Evolutionary conservation across 2,888 invertebrate genomes (phyloP).

Genomic region (Orchesella flavescens): DNA sequence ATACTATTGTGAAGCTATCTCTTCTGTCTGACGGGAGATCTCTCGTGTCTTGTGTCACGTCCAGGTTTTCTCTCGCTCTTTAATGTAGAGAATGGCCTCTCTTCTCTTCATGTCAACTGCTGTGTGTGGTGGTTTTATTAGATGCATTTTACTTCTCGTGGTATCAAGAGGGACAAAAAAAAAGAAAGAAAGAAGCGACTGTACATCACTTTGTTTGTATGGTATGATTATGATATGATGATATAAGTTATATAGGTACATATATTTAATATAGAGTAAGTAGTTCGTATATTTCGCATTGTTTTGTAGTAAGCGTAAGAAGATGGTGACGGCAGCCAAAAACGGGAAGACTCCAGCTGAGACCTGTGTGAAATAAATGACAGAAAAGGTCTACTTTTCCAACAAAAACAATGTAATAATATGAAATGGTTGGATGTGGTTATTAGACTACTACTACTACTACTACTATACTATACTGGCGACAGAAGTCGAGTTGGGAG

Average conservation of each 20-base stretch:
- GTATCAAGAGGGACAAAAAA: slow-evolving; percentile 21
- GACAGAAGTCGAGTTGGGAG: slow-evolving; percentile 51
- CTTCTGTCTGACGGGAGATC: slow-evolving; percentile 59
- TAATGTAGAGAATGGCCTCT: slow-evolving; percentile 9
- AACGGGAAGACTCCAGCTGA: slow-evolving; percentile 56
- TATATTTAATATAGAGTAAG: too few relatives aligned
- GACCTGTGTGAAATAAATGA: slow-evolving; percentile 59
- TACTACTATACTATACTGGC: slow-evolving; percentile 30
- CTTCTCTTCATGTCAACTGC: slow-evolving; percentile 2
- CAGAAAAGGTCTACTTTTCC: slow-evolving; percentile 46
- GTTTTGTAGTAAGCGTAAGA: slow-evolving; percentile 36
- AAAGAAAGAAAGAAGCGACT: slow-evolving; percentile 42
- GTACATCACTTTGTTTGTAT: slow-evolving; percentile 53
- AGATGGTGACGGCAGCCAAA: slow-evolving; percentile 51
- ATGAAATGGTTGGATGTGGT: slow-evolving; percentile 49
- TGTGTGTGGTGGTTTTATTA: not conserved
- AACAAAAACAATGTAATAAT: slow-evolving; percentile 8
- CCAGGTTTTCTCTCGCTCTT: slow-evolving; percentile 61
- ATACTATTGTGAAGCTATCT: slow-evolving; percentile 47
- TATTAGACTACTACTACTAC: slow-evolving; percentile 32
- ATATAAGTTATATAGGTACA: slow-evolving; percentile 3
- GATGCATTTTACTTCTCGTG: slow-evolving; percentile 19
- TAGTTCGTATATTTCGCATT: slow-evolving; percentile 29
- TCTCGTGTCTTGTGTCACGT: slow-evolving; percentile 64
- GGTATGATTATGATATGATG: slow-evolving; percentile 56